Conservation (phyloP, 2,113 vertebrate species). For the Siphamia tubifer region DNA sequence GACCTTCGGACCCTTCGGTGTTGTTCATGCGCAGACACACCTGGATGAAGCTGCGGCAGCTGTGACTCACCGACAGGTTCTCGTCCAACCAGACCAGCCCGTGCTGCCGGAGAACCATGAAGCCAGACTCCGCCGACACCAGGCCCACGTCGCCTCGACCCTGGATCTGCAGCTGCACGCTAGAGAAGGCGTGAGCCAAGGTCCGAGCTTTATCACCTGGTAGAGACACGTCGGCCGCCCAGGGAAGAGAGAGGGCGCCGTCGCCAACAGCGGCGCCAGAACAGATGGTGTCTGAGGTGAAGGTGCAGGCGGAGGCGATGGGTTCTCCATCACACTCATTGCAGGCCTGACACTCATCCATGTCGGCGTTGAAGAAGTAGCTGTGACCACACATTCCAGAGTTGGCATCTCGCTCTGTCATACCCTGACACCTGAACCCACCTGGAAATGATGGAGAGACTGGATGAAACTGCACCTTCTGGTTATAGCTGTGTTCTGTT, state of each 20-base stretch:
- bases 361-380: constrained; percentile 86
- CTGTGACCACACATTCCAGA: constrained; percentile 80
- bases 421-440: constrained; percentile 87
- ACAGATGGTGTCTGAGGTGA: constrained; percentile 80
- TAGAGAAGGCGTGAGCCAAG: constrained; percentile 68
- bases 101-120: constrained; percentile 80
- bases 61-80: constrained; percentile 84
- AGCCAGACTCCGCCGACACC: constrained; percentile 68
- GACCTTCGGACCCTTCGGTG: constrained; percentile 73
- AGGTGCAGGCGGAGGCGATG: constrained; percentile 76
- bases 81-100: constrained; percentile 87
- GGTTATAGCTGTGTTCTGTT: too few species aligned
- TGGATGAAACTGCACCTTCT: too few species aligned
- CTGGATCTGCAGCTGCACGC: constrained; percentile 79
- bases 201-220: constrained; percentile 43
- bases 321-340: constrained; percentile 80
- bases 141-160: constrained; percentile 67
- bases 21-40: constrained; percentile 81
- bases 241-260: constrained; percentile 79
- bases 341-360: constrained; percentile 87
- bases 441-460: too few species aligned
- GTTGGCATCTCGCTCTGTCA: constrained; percentile 80
- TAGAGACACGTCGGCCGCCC: constrained; percentile 76
- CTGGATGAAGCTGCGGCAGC: constrained; percentile 87
- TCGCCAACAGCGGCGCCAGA: constrained; percentile 73